phyloP scores from a whole-genome alignment of 2,113 vertebrate species.

The Platycercus adscitus region DNA sequence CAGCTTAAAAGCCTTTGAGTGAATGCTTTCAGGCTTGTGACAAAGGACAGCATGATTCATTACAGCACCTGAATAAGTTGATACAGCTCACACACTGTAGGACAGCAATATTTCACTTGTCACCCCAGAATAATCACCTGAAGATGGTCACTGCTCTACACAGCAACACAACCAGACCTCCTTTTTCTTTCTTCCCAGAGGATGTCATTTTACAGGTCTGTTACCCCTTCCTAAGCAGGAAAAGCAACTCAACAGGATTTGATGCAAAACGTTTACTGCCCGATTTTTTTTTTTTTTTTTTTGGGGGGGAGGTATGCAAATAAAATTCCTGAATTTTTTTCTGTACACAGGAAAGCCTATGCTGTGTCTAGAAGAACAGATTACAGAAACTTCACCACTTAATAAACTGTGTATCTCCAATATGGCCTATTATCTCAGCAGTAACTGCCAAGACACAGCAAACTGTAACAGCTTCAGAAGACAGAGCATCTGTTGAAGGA shows the following conservation, averaged over 20 bases:
- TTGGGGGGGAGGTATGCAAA: neutral
- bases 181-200: rapidly evolving
- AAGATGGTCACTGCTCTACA: neutral
- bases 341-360: neutral
- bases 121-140: neutral
- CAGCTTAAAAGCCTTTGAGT: rapidly evolving
- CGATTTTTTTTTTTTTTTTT: neutral
- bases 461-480: neutral
- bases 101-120: neutral
- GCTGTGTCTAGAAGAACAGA: neutral
- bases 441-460: neutral
- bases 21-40: neutral
- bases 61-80: neutral
- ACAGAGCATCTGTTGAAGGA: neutral
- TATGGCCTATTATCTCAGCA: constrained; percentile 6
- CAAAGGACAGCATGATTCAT: neutral
- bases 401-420: neutral
- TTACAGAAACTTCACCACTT: neutral
- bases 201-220: neutral
- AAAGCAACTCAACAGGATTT: neutral
- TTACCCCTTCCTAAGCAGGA: neutral
- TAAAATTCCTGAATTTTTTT: neutral
- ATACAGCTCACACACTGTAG: neutral
- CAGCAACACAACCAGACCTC: neutral
- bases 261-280: neutral